These are phyloP conservation scores for Rhyacichthys aspro DNA, from an alignment of 2,797 vertebrate genomes.

Conservation along the genomic window DNA sequence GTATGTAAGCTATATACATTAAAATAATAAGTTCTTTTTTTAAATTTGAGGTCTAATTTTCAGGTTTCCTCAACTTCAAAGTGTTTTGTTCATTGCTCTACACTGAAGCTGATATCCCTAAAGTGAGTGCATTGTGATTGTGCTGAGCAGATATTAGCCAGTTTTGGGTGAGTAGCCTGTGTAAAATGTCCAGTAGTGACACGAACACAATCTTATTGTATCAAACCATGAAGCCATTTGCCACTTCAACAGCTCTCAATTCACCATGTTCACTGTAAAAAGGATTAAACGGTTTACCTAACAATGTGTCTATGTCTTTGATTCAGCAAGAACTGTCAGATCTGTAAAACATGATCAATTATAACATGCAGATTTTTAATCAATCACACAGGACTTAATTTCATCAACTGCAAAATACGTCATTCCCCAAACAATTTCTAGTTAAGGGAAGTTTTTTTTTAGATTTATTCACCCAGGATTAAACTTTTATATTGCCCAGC, in stretches of 20 bases:
- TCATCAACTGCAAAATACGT: no score
- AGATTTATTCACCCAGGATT: no score
- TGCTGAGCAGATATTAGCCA: conserved; percentile 1
- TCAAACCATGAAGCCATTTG: conserved; percentile 17
- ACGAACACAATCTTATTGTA: conserved; percentile 20
- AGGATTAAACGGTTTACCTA: conserved; percentile 42
- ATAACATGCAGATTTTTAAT: no score
- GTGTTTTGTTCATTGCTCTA: not conserved
- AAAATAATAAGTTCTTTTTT: not conserved
- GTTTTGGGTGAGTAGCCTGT: conserved; percentile 13
- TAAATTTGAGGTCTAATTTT: not conserved
- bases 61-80: not conserved
- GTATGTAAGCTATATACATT: no score
- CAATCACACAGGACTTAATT: no score
- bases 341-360: no score
- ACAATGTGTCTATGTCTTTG: not conserved
- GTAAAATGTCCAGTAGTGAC: conserved; percentile 2
- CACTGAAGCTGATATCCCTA: no score
- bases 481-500: no score
- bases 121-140: not conserved
- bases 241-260: conserved; percentile 20
- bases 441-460: no score
- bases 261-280: conserved; percentile 38
- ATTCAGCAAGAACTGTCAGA: not conserved
- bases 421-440: no score